Evolutionary conservation across 1,140 invertebrate species (phyloP), one percentile per base, ranked within the genome.

Genomic region (Macrosteles quadrilineatus): DNA sequence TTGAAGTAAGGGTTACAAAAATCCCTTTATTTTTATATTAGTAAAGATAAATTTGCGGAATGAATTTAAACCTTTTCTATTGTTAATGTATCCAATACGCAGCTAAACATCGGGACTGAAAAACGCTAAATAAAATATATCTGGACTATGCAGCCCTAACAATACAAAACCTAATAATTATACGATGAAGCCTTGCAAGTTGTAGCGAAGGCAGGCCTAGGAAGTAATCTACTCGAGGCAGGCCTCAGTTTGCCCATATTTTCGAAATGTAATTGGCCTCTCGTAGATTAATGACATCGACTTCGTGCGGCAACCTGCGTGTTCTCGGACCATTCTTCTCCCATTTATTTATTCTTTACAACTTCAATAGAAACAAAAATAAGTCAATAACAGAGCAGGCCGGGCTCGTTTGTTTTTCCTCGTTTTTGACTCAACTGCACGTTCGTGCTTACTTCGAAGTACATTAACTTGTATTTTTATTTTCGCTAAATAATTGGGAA

Each of bases 281-380:
- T 21, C 55, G 23, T 30, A 27, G 25, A 59, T 29, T 25, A 59
- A 23, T 59, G 25, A 14, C 55, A 23, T 50, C 14, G 55, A n/a
- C 55, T 23, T 23, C 21, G 55, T 59, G 47, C 59, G 27, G 21
- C 59, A 17, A 32, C 31, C 47, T 63, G 63, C 63, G 63, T 66
- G 63, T 66, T 36, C 27, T 9, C 21, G 21, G 14, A 19, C 40
- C 63, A 66, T 66, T 45, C 63, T 66, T 43, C 63, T 43, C 40
- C 32, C 32, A 66, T 66, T 66, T 66, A 66, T 66, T 66, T 66
- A 66, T 66, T 66, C 63, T 66, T 66, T 63, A 63, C 59, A 31
- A 66, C 21, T 45, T 19, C 32, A 31, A 66, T 45, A 31, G 31
- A 32, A 63, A 63, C 31, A 63, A 63, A 66, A 66, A 64, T 27